Conservation (phyloP, 2,888 invertebrate species). For the Eumacrocentrus americanus region DNA sequence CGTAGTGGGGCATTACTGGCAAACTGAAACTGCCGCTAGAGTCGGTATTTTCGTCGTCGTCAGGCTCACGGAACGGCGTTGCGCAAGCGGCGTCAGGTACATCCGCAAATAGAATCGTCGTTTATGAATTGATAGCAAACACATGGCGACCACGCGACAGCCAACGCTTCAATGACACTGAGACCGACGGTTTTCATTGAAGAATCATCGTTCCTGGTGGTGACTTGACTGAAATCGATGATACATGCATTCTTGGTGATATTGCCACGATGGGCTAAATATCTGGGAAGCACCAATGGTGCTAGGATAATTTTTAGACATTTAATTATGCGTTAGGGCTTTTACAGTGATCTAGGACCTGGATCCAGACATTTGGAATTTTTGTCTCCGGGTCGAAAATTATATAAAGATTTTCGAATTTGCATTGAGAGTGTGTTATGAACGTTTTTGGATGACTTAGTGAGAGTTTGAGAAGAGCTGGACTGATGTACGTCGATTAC, state of each 20-base stretch:
- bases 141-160: constrained; percentile 42
- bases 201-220: neutral
- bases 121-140: constrained; percentile 56
- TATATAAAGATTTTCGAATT: neutral
- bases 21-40: constrained; percentile 16
- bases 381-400: no score
- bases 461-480: constrained; percentile 45
- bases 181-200: neutral
- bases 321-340: no score
- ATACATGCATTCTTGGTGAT: constrained; percentile 2
- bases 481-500: constrained; percentile 68
- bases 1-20: neutral
- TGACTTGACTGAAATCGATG: no score
- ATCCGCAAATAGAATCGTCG: constrained; percentile 10
- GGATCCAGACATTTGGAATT: no score
- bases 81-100: constrained; percentile 44
- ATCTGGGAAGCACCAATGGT: neutral
- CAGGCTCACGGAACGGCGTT: constrained; percentile 33
- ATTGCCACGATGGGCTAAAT: neutral
- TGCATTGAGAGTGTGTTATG: neutral
- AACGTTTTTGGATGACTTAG: constrained; percentile 17
- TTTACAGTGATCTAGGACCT: no score
- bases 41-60: constrained; percentile 25
- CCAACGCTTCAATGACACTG: neutral
- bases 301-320: no score